These are phyloP conservation scores for Sylvietta virens DNA, from an alignment of 2,113 vertebrate species.

Conservation along the genomic window DNA sequence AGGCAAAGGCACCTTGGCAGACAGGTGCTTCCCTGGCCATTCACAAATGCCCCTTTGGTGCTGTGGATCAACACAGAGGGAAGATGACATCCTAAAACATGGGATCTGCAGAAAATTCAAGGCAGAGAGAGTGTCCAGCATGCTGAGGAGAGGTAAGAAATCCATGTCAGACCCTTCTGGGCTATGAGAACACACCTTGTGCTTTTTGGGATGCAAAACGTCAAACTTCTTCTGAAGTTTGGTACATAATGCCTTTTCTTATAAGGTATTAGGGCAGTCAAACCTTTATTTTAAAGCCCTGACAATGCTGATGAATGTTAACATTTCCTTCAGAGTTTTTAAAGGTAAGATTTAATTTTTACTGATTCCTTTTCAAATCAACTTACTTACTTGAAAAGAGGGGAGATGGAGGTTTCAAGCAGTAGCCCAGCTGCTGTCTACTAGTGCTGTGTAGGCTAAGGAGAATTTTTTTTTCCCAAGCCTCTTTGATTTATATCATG, in stretches of 20 bases:
- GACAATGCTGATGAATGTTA: neutral
- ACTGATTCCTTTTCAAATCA: neutral
- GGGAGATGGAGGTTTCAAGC: neutral
- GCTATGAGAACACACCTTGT: neutral
- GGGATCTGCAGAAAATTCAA: neutral
- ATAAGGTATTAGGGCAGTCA: neutral
- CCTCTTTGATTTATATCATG: neutral
- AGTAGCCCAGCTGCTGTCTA: neutral
- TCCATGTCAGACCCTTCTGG: neutral
- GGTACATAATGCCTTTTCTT: neutral
- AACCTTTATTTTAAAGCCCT: neutral
- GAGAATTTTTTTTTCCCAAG: neutral
- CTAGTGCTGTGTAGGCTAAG: neutral
- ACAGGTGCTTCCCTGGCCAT: accelerated
- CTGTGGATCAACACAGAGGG: neutral
- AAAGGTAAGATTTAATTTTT: neutral
- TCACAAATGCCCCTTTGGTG: neutral
- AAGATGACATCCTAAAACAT: neutral
- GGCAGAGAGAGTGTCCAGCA: neutral
- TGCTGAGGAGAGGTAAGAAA: neutral
- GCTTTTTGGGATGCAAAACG: neutral
- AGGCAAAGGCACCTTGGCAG: neutral
- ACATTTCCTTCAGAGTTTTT: neutral
- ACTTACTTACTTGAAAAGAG: neutral
- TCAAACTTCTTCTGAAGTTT: neutral